These are phyloP conservation scores for Machaerirhynchus nigripectus DNA, from an alignment of 2,113 vertebrate genomes.

Conservation along the genomic window DNA sequence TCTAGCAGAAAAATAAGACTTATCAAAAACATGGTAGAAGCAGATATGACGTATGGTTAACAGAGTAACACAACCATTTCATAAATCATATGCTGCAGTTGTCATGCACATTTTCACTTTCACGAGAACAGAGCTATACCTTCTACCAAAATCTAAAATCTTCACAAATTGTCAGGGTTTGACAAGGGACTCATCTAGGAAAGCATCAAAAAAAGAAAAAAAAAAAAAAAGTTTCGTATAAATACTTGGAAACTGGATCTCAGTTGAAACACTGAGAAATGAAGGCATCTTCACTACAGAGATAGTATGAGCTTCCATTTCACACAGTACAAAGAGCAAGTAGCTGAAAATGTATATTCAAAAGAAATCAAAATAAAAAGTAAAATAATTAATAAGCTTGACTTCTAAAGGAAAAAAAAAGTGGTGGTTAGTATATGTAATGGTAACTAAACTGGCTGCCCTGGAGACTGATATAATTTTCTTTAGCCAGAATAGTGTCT, in stretches of 20 bases:
- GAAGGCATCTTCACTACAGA: background rate
- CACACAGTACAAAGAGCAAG: background rate
- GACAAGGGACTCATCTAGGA: background rate
- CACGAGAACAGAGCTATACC: background rate
- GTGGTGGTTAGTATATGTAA: background rate
- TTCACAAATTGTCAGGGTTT: background rate
- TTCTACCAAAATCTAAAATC: slow-evolving; percentile 11
- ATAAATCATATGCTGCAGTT: slow-evolving; percentile 1
- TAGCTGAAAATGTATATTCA: background rate
- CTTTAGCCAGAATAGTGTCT: background rate
- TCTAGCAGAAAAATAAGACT: background rate
- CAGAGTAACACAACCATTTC: background rate
- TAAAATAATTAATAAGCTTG: background rate
- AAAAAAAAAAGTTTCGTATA: background rate
- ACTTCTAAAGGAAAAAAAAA: background rate
- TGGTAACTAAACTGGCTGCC: background rate
- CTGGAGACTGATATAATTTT: background rate
- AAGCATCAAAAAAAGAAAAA: background rate
- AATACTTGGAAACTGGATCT: background rate
- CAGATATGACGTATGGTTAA: background rate
- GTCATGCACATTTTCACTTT: slow-evolving; percentile 18
- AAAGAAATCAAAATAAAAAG: background rate
- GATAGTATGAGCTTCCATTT: background rate
- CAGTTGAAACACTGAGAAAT: background rate
- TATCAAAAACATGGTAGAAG: background rate